Base-by-base conservation (phyloP, 2,797 vertebrate species). In the Xerus rutilus region DNA sequence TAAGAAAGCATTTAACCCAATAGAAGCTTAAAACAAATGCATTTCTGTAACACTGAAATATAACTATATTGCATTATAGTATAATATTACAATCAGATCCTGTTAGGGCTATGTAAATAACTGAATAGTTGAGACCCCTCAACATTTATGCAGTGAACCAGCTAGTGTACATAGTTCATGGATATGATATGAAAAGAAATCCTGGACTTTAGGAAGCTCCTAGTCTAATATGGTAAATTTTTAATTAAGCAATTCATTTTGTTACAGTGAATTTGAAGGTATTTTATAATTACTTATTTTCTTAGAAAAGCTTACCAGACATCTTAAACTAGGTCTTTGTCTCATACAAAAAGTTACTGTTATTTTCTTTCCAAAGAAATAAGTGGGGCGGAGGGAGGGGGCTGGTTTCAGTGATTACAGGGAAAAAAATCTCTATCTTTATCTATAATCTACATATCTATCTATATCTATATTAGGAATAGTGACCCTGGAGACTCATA, bases 301-400 rank as follows among this genome's bases (percentile, higher is more conserved):
- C 49, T 96, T 47, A 74, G 32, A 32, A 93, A 81, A 5, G 12
- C 18, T 93, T 92, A 47, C 57, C 11, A 79, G 57, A 28, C 25
- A 69, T 81, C 62, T 85, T 62, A 89, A 49, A 93, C 1, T 43
- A 65, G 25, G 14, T 82, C 47, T 93, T 91, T 92, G 6, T n/a
- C 35, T 94, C 59, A 45, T 96, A 28, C 8, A 77, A 81, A 73
- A 64, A 73, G n/a, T 11, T 30, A 69, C 45, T 78, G 2, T 84
- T 62, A 18, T 96, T 92, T 95, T 17, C 62, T 85, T 91, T 43
- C 28, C 35, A 64, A 89, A 94, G 28, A 89, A 86, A 45, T 32
- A 30, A 39, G n/a, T 3, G 3, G 86, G 5, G 45, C 5, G 17
- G 14, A 7, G 4, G 83, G 30, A 47, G 79, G 32, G 0, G 76